Conservation (phyloP, 2,113 vertebrate species). For the Solea senegalensis region DNA sequence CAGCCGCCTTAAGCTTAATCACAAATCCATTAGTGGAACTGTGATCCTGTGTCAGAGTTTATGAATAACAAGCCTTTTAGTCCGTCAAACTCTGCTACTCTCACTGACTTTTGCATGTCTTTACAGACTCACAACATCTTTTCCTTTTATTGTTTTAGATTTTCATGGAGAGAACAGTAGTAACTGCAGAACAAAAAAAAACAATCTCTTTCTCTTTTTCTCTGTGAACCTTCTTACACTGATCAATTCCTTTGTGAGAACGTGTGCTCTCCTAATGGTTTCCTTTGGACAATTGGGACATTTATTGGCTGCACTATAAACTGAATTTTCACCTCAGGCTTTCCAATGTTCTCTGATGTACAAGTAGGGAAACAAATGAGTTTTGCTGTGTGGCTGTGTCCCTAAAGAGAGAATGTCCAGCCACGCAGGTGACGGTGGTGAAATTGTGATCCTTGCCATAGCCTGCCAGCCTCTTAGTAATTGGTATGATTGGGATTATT, state of each 20-base stretch:
- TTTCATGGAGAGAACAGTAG: not conserved
- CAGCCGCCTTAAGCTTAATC: not conserved
- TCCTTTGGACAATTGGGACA: conserved; percentile 2
- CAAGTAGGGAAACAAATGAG: conserved; percentile 34
- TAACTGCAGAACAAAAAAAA: no score
- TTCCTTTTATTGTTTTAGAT: no score
- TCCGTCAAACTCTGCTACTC: conserved; percentile 22
- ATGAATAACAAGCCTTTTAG: conserved; percentile 13
- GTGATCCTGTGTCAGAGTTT: conserved; percentile 27
- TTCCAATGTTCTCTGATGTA: conserved; percentile 18
- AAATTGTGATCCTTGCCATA: not conserved
- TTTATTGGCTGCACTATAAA: conserved; percentile 24
- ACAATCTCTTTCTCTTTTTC: not conserved
- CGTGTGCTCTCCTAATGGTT: conserved; percentile 1
- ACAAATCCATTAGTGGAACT: conserved; percentile 20
- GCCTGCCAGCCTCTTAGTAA: not conserved
- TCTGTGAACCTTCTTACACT: not conserved
- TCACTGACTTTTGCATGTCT: not conserved
- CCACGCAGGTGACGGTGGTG: not conserved
- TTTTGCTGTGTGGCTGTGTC: conserved; percentile 26
- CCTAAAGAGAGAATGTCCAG: conserved; percentile 6
- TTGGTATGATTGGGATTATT: not conserved
- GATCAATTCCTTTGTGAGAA: not conserved
- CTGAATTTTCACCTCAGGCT: conserved; percentile 14
- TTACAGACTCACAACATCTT: not conserved